Evolutionary conservation across 1,140 invertebrate species (phyloP), one percentile per base, ranked within the genome.

Genomic region (Muscidifurax raptorellus): DNA sequence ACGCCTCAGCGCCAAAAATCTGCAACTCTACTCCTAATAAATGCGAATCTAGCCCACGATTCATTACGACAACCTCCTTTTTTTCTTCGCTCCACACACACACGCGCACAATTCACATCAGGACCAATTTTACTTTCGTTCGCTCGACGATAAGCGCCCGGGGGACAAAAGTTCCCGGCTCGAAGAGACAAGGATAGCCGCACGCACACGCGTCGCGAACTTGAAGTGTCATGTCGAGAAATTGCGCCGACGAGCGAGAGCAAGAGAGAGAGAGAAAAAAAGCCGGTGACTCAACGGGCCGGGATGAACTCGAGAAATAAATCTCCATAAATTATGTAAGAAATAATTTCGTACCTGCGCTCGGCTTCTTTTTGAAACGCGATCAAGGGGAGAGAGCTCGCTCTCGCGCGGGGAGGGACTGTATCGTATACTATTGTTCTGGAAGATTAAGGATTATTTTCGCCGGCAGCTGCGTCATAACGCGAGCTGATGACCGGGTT

Each of bases 211-310:
- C 22, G 18, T 32, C 10, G 71, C 59, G 81, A 83, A 83, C 74
- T 83, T 83, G 81, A 83, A 83, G 81, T 83, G 81, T 69, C 86
- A 69, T 79, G 72, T 74, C 86, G 81, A 83, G 72, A 76, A 82
- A 77, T 76, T 76, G 59, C 52, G 79, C 75, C 66, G 77, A 52
- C 83, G 86, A 86, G 82, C 59, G 86, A 74, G 80, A 87, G 82
- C 80, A 86, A 86, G 84, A 86, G 80, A 52, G 81, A 85, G 80
- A 77, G 44, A 84, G 66, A 84, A 72, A 7, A 59, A 59, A 59
- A 59, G 52, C 22, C 52, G 27, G 30, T 59, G 64, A 52, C 67
- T 86, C 72, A 80, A 44, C 75, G 75, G 59, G 74, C 3, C 10
- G n/a, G 69, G 80, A 82, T 72, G 71, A 82, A 80, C 59, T 71